Conservation (phyloP, 1,140 invertebrate genomes). For the Scaptomyza graminum region DNA sequence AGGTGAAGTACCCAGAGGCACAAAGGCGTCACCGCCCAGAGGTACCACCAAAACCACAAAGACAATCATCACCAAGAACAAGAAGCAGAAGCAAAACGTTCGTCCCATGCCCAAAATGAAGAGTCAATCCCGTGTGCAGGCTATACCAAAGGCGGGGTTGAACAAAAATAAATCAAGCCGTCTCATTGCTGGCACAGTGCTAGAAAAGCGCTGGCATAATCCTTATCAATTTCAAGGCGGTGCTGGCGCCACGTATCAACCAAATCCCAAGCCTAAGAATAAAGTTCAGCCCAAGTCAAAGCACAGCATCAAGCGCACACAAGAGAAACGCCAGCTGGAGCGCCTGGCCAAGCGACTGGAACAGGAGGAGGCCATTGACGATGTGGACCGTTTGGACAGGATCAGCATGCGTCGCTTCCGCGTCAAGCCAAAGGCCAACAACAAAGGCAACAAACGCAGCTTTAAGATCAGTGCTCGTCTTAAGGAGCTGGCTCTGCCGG, state of each 20-base stretch:
- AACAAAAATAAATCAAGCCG: constrained; percentile 1
- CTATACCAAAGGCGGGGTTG: neutral
- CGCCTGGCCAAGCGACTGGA: constrained; percentile 25
- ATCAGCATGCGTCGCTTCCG: neutral
- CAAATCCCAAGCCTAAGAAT: neutral
- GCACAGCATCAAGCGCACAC: neutral
- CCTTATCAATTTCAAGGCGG: constrained; percentile 34
- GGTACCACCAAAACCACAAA: neutral
- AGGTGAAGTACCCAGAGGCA: neutral
- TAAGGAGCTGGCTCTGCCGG: constrained; percentile 20
- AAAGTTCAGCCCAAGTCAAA: neutral
- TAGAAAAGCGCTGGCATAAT: constrained; percentile 19
- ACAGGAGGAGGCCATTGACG: constrained; percentile 53
- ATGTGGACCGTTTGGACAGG: constrained; percentile 30
- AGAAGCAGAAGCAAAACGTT: neutral
- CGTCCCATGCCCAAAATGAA: neutral
- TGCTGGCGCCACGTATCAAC: constrained; percentile 24
- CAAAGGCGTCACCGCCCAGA: neutral
- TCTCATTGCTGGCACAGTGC: neutral
- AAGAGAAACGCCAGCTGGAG: constrained; percentile 10
- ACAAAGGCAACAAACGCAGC: too few species aligned
- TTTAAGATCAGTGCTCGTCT: constrained; percentile 28
- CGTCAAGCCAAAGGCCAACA: neutral
- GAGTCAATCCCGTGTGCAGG: neutral
- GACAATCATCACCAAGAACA: neutral